These are phyloP conservation scores for Plecturocebus donacophilus DNA, from an alignment of 2,113 vertebrate species.

Conservation along the genomic window DNA sequence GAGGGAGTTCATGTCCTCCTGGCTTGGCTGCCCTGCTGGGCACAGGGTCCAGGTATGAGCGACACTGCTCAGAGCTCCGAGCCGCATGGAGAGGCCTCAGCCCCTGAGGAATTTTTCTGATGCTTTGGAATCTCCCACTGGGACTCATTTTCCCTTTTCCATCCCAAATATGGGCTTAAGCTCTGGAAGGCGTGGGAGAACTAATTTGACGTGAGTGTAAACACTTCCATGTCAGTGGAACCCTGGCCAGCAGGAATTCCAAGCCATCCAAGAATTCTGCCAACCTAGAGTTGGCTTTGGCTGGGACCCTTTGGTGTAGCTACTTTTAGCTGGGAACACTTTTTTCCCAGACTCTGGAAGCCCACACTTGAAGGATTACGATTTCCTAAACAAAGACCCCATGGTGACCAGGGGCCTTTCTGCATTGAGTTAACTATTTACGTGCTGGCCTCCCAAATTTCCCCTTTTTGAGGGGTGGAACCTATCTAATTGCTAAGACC, in stretches of 20 bases:
- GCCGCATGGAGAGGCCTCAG: background rate
- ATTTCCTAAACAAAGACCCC: constrained; percentile 40
- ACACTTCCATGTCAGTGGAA: constrained; percentile 72
- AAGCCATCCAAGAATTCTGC: constrained; percentile 69
- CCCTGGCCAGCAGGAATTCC: constrained; percentile 76
- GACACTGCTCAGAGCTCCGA: background rate
- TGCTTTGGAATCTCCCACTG: constrained; percentile 51
- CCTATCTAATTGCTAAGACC: background rate
- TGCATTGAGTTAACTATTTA: background rate
- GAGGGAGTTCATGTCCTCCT: background rate
- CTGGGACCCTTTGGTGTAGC: constrained; percentile 82
- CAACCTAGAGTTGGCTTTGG: constrained; percentile 79
- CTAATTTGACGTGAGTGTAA: constrained; percentile 73
- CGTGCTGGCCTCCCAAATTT: background rate
- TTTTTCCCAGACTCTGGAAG: constrained; percentile 78
- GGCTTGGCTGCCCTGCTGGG: background rate
- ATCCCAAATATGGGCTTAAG: constrained; percentile 84
- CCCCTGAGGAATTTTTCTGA: constrained; percentile 68
- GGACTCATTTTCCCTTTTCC: constrained; percentile 81
- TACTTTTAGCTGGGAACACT: constrained; percentile 86
- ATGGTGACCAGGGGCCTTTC: background rate
- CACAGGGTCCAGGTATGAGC: background rate
- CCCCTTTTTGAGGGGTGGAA: background rate
- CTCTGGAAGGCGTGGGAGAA: constrained; percentile 74
- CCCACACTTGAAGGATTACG: background rate